These are phyloP conservation scores for Geodia barretti DNA, from an alignment of 37 sponge, comb jelly and placozoan species.

Conservation along the genomic window DNA sequence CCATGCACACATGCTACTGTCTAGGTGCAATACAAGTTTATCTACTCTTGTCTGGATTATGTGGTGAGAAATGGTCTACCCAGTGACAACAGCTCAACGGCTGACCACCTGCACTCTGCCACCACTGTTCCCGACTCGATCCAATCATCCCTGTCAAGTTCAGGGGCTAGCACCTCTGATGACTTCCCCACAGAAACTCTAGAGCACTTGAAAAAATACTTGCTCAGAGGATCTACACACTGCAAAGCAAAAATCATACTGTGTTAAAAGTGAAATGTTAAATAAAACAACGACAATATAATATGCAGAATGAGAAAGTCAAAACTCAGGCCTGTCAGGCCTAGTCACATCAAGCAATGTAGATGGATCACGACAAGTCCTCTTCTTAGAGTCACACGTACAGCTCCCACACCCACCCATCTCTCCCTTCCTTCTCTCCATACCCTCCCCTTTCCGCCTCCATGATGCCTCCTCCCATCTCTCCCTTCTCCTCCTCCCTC, in stretches of 20 bases:
- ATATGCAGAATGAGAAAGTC: no score
- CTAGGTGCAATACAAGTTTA: neutral
- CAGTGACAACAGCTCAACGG: no score
- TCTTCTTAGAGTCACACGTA: neutral
- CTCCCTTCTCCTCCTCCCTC: constrained; percentile 5
- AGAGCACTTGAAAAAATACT: no score
- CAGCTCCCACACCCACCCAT: neutral
- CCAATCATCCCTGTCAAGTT: neutral
- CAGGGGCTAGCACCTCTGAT: neutral
- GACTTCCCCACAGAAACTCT: neutral
- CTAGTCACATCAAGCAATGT: no score
- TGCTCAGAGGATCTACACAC: no score
- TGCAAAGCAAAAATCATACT: no score
- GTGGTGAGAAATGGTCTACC: neutral
- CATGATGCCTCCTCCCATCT: neutral
- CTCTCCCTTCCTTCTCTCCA: constrained; percentile 1
- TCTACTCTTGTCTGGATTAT: neutral
- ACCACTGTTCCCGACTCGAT: no score
- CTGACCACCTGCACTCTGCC: no score
- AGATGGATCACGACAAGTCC: neutral
- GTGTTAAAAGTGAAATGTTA: no score
- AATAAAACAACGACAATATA: no score
- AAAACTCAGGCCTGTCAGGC: no score
- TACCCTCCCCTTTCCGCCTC: neutral
- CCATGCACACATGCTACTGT: no score